phyloP scores from a whole-genome alignment of 2,797 vertebrate genomes.

The Enteromius trimaculatus region DNA sequence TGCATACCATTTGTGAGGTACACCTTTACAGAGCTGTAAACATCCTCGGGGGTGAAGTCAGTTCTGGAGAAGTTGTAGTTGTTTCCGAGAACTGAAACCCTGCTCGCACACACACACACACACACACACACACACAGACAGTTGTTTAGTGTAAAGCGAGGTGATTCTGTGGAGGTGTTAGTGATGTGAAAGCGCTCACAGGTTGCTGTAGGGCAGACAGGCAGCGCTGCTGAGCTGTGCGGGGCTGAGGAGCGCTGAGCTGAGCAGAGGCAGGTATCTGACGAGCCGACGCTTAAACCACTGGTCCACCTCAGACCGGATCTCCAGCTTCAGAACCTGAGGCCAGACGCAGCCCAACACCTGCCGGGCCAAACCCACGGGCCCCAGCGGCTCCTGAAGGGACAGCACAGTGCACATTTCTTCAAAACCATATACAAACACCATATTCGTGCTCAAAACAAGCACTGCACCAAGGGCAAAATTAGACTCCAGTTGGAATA shows the following conservation, averaged over 20 bases:
- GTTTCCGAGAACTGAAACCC: conserved; percentile 68
- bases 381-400: conserved; percentile 65
- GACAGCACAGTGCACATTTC: neutral
- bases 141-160: neutral
- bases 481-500: neutral
- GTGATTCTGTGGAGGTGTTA: neutral
- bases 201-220: conserved; percentile 68
- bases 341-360: conserved; percentile 72
- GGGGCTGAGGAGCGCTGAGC: conserved; percentile 64
- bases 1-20: conserved; percentile 65
- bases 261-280: conserved; percentile 70
- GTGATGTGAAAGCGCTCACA: conserved; percentile 60
- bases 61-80: conserved; percentile 66
- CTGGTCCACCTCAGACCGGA: conserved; percentile 58
- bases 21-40: conserved; percentile 69
- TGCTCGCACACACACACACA: conserved; percentile 44
- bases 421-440: neutral
- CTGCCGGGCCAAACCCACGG: conserved; percentile 61
- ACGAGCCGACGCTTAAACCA: conserved; percentile 67
- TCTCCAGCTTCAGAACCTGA: conserved; percentile 64
- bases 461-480: neutral
- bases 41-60: conserved; percentile 64
- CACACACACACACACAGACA: conserved; percentile 10
- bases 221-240: conserved; percentile 61
- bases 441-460: neutral